Evolutionary conservation across 2,797 vertebrate genomes (phyloP).

Genomic region (Clarias fuscus): DNA sequence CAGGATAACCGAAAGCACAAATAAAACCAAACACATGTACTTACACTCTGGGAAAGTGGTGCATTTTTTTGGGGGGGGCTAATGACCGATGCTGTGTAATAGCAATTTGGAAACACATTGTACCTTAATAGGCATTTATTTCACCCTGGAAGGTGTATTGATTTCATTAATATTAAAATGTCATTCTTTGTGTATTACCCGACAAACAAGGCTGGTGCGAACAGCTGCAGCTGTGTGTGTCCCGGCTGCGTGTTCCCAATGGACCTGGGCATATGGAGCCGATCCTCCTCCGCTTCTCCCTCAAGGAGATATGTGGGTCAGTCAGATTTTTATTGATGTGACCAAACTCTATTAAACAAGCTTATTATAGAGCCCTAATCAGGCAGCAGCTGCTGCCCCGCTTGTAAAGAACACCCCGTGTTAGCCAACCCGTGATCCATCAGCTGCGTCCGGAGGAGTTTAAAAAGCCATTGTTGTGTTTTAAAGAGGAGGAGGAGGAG

Average conservation of each 20-base stretch:
- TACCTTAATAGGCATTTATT: conserved; percentile 1
- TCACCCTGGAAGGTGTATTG: conserved; percentile 5
- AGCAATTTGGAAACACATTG: not conserved
- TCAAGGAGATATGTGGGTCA: conserved; percentile 34
- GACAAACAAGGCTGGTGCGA: not conserved
- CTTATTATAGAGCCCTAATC: conserved; percentile 45
- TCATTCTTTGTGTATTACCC: not conserved
- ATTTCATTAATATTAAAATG: conserved; percentile 19
- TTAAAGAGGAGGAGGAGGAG: not conserved
- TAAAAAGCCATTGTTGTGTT: conserved; percentile 34
- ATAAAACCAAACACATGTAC: not conserved
- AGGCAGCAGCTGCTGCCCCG: conserved; percentile 37
- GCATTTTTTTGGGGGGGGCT: not conserved
- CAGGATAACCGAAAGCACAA: not conserved
- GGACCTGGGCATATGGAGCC: conserved; percentile 22
- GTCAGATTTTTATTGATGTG: conserved; percentile 40
- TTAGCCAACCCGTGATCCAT: conserved; percentile 16
- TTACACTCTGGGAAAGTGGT: not conserved
- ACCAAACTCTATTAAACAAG: conserved; percentile 39
- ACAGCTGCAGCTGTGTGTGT: conserved; percentile 16
- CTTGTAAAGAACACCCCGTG: conserved; percentile 10
- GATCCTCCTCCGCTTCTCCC: conserved; percentile 8
- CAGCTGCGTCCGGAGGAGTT: conserved; percentile 31
- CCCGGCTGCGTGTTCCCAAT: conserved; percentile 28
- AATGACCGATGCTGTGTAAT: not conserved